These are phyloP conservation scores for Drosophila ohnishii DNA, from an alignment of 1,140 invertebrate species.

Conservation along the genomic window DNA sequence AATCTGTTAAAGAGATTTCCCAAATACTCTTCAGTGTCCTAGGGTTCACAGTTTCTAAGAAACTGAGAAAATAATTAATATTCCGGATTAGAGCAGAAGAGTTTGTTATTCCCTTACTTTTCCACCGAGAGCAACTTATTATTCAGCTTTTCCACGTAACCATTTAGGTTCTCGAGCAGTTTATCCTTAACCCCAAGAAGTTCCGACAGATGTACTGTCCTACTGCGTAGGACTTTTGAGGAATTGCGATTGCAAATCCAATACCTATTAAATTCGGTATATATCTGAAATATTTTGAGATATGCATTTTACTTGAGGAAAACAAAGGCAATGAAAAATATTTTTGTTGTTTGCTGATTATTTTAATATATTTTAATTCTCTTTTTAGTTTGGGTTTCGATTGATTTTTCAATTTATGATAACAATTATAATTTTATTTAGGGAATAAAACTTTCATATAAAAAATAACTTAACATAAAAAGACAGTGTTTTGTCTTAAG, in stretches of 20 bases:
- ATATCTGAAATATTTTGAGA: not conserved
- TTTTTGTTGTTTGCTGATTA: no score
- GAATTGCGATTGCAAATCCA: not conserved
- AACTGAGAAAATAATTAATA: not conserved
- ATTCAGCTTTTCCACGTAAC: constrained; percentile 19
- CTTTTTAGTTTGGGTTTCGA: no score
- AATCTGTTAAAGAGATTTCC: constrained; percentile 45
- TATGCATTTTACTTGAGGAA: constrained; percentile 4
- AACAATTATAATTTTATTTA: no score
- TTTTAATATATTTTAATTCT: no score
- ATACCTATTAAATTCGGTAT: not conserved
- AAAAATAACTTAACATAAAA: no score
- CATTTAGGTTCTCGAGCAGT: constrained; percentile 18
- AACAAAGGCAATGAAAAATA: not conserved
- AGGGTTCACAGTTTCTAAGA: no score
- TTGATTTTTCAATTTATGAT: no score
- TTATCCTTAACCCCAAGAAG: constrained; percentile 10
- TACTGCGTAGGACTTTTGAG: no score
- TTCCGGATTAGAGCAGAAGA: no score
- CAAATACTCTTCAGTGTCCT: no score
- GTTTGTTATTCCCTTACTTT: constrained; percentile 5
- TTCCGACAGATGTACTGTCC: not conserved
- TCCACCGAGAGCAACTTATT: constrained; percentile 15
- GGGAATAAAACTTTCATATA: no score
- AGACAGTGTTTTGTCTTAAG: no score